A percentile compares a stretch with the other conserved stretches of the same genome.
Conservation (phyloP, 2,888 invertebrate genomes). For the Mamestra brassicae region DNA sequence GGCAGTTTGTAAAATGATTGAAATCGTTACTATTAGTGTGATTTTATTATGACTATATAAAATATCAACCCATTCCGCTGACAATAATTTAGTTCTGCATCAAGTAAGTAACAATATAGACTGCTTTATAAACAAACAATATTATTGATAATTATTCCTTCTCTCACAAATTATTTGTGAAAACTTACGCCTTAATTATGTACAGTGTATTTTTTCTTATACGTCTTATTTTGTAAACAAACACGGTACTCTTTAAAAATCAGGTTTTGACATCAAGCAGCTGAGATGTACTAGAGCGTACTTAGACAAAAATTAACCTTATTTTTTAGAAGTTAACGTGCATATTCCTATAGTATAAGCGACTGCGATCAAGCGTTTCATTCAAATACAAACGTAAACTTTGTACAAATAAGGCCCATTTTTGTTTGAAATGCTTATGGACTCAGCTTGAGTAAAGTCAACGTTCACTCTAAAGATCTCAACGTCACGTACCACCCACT, state of each 20-base stretch:
- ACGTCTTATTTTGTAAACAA: constrained; percentile 23
- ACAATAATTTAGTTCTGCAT: constrained; percentile 35
- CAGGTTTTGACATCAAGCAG: not conserved
- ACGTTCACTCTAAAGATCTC: not conserved
- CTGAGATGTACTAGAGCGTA: not conserved
- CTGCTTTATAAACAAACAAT: constrained; percentile 54
- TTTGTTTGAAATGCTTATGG: not conserved
- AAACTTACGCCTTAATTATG: constrained; percentile 57
- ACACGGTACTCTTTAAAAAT: not conserved
- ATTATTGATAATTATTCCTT: constrained; percentile 41
- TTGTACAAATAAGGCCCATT: not conserved
- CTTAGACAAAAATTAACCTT: not conserved
- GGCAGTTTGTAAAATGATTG: no score
- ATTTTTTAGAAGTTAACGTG: not conserved
- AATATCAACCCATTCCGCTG: constrained; percentile 5
- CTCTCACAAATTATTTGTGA: constrained; percentile 62
- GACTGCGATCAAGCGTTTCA: not conserved
- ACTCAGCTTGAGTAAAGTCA: not conserved
- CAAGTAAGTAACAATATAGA: constrained; percentile 50
- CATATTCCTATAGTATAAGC: not conserved
- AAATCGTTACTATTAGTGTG: no score
- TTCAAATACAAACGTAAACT: not conserved
- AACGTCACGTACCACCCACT: not conserved
- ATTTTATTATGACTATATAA: not conserved
- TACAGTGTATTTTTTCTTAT: constrained; percentile 25